Conservation (phyloP, 2,797 vertebrate genomes). For the Sebastes goodei region DNA sequence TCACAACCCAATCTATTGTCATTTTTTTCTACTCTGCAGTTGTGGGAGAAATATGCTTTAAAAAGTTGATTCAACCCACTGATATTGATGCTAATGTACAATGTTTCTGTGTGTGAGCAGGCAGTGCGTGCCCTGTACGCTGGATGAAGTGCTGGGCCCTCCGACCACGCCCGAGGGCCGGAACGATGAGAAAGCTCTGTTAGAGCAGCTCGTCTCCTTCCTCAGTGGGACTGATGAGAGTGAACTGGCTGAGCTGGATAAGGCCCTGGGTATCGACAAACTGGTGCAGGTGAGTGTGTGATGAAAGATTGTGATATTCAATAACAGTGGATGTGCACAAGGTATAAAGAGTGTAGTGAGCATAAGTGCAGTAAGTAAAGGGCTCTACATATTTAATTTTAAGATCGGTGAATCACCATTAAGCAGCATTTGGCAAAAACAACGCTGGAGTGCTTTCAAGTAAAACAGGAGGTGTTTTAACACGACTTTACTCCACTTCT, state of each 20-base stretch:
- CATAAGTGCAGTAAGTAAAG: too few species aligned
- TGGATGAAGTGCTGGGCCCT: conserved; percentile 93
- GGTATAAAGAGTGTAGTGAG: too few species aligned
- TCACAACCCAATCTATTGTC: not conserved
- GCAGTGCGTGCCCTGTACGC: conserved; percentile 89
- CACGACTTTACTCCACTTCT: too few species aligned
- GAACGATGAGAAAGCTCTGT: conserved; percentile 92
- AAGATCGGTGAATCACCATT: too few species aligned
- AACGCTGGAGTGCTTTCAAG: too few species aligned
- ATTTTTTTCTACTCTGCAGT: not conserved
- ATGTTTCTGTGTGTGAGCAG: conserved; percentile 71
- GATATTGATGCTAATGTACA: not conserved
- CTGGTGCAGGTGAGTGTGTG: conserved; percentile 88
- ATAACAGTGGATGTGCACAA: too few species aligned
- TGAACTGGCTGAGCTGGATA: conserved; percentile 92
- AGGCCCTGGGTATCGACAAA: conserved; percentile 96
- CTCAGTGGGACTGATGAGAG: conserved; percentile 96
- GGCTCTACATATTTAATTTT: too few species aligned
- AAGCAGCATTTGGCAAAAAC: too few species aligned
- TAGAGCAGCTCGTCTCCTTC: conserved; percentile 94
- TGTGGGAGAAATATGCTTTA: not conserved
- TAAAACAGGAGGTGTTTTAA: too few species aligned
- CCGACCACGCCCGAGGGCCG: conserved; percentile 91
- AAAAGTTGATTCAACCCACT: not conserved
- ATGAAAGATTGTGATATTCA: too few species aligned